Evolutionary conservation across 2,797 vertebrate species (phyloP).

Genomic region (Girardinus metallicus): DNA sequence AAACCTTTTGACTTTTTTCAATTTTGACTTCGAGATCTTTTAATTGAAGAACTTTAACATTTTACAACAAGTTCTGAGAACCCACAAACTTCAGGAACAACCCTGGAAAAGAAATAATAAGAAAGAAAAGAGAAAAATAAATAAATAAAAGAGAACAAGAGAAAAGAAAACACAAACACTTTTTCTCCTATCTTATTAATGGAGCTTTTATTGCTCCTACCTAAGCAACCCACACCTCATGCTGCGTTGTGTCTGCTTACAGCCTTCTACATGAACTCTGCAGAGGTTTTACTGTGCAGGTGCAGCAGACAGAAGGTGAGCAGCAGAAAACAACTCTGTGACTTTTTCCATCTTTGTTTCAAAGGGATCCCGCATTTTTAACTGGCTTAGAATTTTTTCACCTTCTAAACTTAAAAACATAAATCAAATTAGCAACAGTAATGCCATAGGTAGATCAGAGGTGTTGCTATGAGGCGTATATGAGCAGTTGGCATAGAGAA

Average conservation of each 20-base stretch:
- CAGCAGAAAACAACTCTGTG: background rate
- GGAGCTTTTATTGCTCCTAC: background rate
- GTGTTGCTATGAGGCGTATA: background rate
- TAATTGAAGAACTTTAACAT: background rate
- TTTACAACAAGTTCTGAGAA: background rate
- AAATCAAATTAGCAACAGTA: background rate
- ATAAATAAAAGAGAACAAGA: too few relatives aligned
- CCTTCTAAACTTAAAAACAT: background rate
- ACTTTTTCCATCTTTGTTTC: background rate
- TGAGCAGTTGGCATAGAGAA: background rate
- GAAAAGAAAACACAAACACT: background rate
- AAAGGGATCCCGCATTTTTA: background rate
- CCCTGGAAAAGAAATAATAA: background rate
- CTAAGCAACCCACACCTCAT: background rate
- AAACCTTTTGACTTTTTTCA: too few relatives aligned
- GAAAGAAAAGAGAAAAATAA: too few relatives aligned
- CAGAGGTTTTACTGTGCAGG: background rate
- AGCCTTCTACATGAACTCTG: background rate
- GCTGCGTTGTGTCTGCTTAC: background rate
- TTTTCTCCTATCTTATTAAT: background rate
- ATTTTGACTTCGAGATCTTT: background rate
- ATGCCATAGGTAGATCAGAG: background rate
- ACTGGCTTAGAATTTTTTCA: background rate
- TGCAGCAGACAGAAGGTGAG: background rate
- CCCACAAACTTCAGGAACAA: background rate